Conservation (phyloP, 2,113 vertebrate species). For the Stigmatopora argus region DNA sequence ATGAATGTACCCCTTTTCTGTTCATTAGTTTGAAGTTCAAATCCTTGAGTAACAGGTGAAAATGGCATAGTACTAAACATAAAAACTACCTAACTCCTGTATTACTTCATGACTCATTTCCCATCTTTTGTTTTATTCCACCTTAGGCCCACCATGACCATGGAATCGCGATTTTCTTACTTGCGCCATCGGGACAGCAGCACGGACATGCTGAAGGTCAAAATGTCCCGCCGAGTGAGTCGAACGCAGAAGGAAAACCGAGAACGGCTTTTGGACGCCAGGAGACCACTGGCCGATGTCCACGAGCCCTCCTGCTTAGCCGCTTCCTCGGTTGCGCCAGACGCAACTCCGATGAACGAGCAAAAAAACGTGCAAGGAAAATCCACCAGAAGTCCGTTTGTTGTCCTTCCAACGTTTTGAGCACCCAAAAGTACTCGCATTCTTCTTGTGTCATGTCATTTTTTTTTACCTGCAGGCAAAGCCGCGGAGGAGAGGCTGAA, state of each 20-base stretch:
- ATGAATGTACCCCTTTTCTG: no score
- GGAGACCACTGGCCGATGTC: conserved; percentile 72
- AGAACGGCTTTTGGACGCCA: conserved; percentile 72
- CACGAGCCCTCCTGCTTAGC: conserved; percentile 46
- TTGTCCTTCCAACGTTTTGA: not conserved
- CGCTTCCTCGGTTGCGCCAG: conserved; percentile 37
- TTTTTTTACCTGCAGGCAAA: conserved; percentile 7
- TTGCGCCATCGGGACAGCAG: conserved; percentile 79
- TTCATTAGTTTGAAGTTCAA: no score
- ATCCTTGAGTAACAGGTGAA: no score
- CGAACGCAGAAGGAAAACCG: conserved; percentile 83
- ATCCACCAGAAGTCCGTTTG: conserved; percentile 42
- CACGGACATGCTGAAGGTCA: conserved; percentile 77
- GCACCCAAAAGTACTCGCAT: not conserved
- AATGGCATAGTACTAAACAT: no score
- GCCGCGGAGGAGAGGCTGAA: conserved; percentile 71
- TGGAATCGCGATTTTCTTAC: conserved; percentile 71
- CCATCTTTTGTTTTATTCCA: not conserved
- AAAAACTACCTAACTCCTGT: no score
- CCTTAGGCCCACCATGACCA: conserved; percentile 32
- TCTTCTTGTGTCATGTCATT: not conserved
- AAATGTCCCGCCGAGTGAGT: conserved; percentile 79
- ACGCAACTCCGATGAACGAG: conserved; percentile 45
- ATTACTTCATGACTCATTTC: not conserved
- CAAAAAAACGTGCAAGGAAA: conserved; percentile 17